Conservation (phyloP, 2,888 invertebrate species). For the Melanostoma scalare region DNA sequence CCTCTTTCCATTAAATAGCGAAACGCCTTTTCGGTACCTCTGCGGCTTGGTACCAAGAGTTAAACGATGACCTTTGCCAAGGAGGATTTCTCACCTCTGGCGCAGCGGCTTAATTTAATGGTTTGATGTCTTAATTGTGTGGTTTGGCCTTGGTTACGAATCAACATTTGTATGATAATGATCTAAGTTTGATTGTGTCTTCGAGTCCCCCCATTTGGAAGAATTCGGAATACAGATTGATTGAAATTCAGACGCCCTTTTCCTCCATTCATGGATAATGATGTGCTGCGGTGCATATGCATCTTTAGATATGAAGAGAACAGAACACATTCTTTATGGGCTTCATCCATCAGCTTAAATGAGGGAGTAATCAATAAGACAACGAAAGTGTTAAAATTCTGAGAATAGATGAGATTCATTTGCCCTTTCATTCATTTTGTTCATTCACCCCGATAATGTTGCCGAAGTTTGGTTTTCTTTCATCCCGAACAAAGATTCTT, state of each 20-base stretch:
- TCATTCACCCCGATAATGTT: conserved; percentile 49
- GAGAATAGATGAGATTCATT: conserved; percentile 28
- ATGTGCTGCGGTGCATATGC: not conserved
- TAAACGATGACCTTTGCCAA: conserved; percentile 45
- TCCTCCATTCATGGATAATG: not conserved
- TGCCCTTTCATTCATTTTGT: conserved; percentile 46
- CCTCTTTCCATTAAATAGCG: conserved; percentile 15
- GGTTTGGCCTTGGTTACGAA: conserved; percentile 37
- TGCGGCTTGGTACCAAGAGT: conserved; percentile 19
- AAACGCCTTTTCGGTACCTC: conserved; percentile 17
- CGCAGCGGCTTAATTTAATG: conserved; percentile 21
- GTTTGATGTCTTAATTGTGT: conserved; percentile 36
- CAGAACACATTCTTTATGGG: conserved; percentile 30
- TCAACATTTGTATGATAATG: conserved; percentile 32
- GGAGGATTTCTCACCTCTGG: conserved; percentile 22
- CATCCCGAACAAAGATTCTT: conserved; percentile 44
- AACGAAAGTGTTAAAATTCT: conserved; percentile 11
- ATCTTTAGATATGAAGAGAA: not conserved
- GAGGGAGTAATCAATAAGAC: not conserved
- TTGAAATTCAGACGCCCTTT: not conserved
- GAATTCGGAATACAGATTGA: not conserved
- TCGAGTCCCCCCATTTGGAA: conserved; percentile 8
- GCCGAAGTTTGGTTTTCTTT: conserved; percentile 27
- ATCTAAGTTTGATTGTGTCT: conserved; percentile 4
- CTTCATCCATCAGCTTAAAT: conserved; percentile 21